These are phyloP conservation scores for Drymodes brunneopygia DNA, from an alignment of 2,113 vertebrate genomes.

Conservation along the genomic window DNA sequence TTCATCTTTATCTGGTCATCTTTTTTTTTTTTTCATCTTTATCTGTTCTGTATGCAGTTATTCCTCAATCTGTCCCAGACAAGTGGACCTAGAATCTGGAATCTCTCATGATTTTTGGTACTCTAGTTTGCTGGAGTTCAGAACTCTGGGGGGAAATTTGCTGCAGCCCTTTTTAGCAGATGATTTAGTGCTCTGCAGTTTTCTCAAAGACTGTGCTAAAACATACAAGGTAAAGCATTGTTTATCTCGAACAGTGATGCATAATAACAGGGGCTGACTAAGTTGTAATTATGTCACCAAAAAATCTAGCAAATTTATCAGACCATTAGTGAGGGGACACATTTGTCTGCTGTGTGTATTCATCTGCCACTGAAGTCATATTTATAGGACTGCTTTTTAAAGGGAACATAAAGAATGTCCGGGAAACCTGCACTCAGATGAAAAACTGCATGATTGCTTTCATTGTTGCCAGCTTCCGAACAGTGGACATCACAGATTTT, in stretches of 20 bases:
- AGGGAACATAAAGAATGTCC: slow-evolving; percentile 30
- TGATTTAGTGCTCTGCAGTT: slow-evolving; percentile 42
- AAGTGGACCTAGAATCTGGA: neutral
- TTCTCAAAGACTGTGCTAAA: slow-evolving; percentile 33
- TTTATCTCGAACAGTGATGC: slow-evolving; percentile 29
- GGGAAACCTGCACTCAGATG: neutral
- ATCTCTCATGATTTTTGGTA: neutral
- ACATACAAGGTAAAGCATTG: neutral
- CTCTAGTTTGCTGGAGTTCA: neutral
- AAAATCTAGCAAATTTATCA: slow-evolving; percentile 44
- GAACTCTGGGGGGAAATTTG: neutral
- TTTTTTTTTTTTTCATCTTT: neutral
- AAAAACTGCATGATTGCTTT: slow-evolving; percentile 23
- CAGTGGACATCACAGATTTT: slow-evolving; percentile 28
- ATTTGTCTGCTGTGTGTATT: slow-evolving; percentile 36
- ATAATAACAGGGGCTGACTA: slow-evolving; percentile 26
- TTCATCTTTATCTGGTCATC: neutral
- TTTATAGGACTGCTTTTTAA: slow-evolving; percentile 52
- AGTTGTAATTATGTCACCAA: slow-evolving; percentile 40
- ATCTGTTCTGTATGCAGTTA: neutral
- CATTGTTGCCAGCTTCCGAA: slow-evolving; percentile 17
- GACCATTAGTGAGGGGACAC: neutral
- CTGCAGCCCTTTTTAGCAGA: neutral
- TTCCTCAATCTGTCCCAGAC: neutral
- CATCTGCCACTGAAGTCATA: slow-evolving; percentile 40